phyloP scores from a whole-genome alignment of 2,888 invertebrate genomes.

The Drosophila anceps region DNA sequence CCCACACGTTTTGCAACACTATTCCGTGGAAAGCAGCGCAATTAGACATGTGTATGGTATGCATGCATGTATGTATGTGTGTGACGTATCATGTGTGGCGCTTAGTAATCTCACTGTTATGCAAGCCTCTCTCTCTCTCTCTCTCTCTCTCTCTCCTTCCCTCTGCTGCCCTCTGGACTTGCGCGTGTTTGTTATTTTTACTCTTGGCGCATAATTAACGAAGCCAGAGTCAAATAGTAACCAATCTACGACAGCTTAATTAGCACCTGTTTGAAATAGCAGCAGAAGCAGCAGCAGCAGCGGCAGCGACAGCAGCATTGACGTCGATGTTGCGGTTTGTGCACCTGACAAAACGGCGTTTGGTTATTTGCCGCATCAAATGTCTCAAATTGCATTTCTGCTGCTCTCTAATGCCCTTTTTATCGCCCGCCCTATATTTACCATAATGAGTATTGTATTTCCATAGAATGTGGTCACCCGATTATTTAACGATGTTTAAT shows the following conservation, averaged over 20 bases:
- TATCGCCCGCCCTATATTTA: neutral
- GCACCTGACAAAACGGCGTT: constrained; percentile 40
- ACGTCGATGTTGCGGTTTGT: constrained; percentile 25
- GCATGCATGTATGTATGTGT: neutral
- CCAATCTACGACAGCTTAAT: constrained; percentile 40
- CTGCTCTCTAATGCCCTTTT: neutral
- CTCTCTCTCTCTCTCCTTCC: neutral
- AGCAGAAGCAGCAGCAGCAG: neutral
- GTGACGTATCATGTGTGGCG: constrained; percentile 17
- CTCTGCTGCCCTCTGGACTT: neutral
- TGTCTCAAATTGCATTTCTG: constrained; percentile 24
- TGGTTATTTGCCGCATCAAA: constrained; percentile 3
- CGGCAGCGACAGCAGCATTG: neutral
- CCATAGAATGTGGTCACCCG: constrained; percentile 4
- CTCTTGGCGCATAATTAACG: constrained; percentile 28
- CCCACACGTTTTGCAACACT: constrained; percentile 5
- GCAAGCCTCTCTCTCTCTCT: constrained; percentile 30
- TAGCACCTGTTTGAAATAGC: constrained; percentile 22
- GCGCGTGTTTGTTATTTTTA: constrained; percentile 8
- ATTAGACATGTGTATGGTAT: neutral
- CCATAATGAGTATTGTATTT: constrained; percentile 29
- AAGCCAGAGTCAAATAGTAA: constrained; percentile 6
- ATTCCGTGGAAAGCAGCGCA: neutral
- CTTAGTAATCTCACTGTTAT: constrained; percentile 30
- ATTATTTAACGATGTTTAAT: neutral